Percentiles rank a stretch among this genome's conserved stretches.
phyloP scores from a whole-genome alignment of 1,140 invertebrate species.

The Archivesica marissinica region DNA sequence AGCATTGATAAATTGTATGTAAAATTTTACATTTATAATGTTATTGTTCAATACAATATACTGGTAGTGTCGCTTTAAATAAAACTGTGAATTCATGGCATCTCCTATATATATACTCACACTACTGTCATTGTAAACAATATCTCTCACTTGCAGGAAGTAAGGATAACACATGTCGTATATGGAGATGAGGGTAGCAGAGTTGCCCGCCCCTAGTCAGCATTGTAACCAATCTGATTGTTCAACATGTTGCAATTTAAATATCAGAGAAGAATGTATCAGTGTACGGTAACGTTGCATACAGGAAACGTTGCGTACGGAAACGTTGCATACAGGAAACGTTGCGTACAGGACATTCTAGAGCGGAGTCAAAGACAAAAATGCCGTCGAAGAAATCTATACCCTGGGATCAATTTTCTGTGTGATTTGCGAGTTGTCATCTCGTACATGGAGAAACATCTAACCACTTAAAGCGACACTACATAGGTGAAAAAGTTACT shows the following conservation, averaged over 20 bases:
- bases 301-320: too few relatives aligned
- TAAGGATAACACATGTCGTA: constrained; percentile 84
- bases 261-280: neutral
- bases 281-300: too few relatives aligned
- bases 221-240: constrained; percentile 8
- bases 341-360: too few relatives aligned
- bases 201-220: constrained; percentile 32
- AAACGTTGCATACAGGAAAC: too few relatives aligned
- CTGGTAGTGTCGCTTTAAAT: neutral
- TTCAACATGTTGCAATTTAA: neutral
- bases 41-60: neutral
- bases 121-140: neutral
- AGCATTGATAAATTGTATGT: neutral
- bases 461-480: too few relatives aligned
- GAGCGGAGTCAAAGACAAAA: too few relatives aligned
- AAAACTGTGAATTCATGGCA: neutral
- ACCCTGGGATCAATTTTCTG: too few relatives aligned
- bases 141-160: constrained; percentile 75
- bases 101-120: neutral
- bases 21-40: neutral
- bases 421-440: too few relatives aligned
- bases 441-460: too few relatives aligned
- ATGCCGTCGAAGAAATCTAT: too few relatives aligned
- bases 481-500: too few relatives aligned
- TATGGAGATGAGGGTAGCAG: constrained; percentile 81